A percentile compares a stretch with the other conserved stretches of the same genome.
Conservation (phyloP, 2,888 invertebrate species). For the Drosophila kuntzei region DNA sequence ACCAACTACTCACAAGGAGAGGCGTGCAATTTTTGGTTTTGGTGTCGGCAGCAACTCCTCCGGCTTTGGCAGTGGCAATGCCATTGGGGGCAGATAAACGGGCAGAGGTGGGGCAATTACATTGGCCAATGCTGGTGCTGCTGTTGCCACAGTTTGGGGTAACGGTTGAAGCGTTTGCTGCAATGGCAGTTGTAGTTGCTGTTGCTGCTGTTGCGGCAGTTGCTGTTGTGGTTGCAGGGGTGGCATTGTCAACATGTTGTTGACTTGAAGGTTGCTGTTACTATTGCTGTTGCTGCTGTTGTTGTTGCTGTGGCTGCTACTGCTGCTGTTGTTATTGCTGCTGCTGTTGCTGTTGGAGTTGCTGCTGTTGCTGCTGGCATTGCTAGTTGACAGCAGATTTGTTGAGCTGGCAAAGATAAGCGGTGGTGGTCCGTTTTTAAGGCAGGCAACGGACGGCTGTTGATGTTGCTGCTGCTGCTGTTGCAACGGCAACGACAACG, state of each 20-base stretch:
- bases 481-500: constrained; percentile 53
- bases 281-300: constrained; percentile 49
- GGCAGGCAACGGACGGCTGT: constrained; percentile 15
- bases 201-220: constrained; percentile 45
- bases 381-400: constrained; percentile 59
- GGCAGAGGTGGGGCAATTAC: constrained; percentile 60
- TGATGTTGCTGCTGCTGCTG: constrained; percentile 45
- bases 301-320: constrained; percentile 45
- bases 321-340: constrained; percentile 38
- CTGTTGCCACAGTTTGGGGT: constrained; percentile 34
- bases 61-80: constrained; percentile 69
- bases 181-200: constrained; percentile 43
- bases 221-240: constrained; percentile 36
- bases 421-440: constrained; percentile 76
- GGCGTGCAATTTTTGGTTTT: constrained; percentile 85
- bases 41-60: constrained; percentile 84
- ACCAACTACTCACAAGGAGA: constrained; percentile 86
- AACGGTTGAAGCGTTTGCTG: constrained; percentile 46
- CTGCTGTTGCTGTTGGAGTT: constrained; percentile 59
- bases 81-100: constrained; percentile 37
- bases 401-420: constrained; percentile 69
- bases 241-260: constrained; percentile 40
- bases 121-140: constrained; percentile 64
- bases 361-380: constrained; percentile 56
- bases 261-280: constrained; percentile 30